These are phyloP conservation scores for Theocolax elegans DNA, from an alignment of 1,140 invertebrate genomes.

Conservation along the genomic window DNA sequence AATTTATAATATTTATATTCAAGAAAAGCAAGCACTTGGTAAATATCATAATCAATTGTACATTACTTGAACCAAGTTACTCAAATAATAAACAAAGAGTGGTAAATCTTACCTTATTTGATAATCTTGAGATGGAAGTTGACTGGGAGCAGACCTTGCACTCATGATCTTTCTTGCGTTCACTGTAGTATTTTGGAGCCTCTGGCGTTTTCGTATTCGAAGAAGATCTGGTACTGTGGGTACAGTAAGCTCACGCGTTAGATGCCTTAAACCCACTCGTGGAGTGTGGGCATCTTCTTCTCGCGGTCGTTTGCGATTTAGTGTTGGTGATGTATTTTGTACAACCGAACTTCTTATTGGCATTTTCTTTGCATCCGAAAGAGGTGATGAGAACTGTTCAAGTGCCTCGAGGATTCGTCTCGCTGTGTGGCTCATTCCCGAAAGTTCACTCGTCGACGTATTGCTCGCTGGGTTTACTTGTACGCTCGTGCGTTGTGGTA, in stretches of 20 bases:
- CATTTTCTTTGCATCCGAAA: slow-evolving; percentile 78
- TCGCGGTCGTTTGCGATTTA: slow-evolving; percentile 48
- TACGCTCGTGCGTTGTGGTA: slow-evolving; percentile 60
- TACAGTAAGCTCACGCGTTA: slow-evolving; percentile 68
- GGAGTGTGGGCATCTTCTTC: slow-evolving; percentile 49
- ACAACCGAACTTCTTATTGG: slow-evolving; percentile 61
- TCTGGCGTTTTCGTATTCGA: slow-evolving; percentile 69
- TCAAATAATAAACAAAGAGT: too few relatives aligned
- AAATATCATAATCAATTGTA: too few relatives aligned
- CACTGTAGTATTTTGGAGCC: slow-evolving; percentile 72
- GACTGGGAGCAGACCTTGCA: slow-evolving; percentile 51
- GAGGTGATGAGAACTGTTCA: slow-evolving; percentile 78
- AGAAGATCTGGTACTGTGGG: slow-evolving; percentile 72
- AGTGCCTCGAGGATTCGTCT: slow-evolving; percentile 77
- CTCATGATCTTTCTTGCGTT: slow-evolving; percentile 73
- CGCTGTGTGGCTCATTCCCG: slow-evolving; percentile 72
- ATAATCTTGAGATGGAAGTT: slow-evolving; percentile 55
- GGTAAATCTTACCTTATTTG: slow-evolving; percentile 54
- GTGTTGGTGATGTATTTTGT: slow-evolving; percentile 28
- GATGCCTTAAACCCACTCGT: slow-evolving; percentile 61
- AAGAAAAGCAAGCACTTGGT: too few relatives aligned
- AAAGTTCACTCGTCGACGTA: slow-evolving; percentile 50
- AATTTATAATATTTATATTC: too few relatives aligned
- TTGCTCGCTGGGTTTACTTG: slow-evolving; percentile 66
- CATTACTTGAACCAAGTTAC: too few relatives aligned